Evolutionary conservation across 2,888 invertebrate genomes (phyloP).

Genomic region (Deilephila elpenor): DNA sequence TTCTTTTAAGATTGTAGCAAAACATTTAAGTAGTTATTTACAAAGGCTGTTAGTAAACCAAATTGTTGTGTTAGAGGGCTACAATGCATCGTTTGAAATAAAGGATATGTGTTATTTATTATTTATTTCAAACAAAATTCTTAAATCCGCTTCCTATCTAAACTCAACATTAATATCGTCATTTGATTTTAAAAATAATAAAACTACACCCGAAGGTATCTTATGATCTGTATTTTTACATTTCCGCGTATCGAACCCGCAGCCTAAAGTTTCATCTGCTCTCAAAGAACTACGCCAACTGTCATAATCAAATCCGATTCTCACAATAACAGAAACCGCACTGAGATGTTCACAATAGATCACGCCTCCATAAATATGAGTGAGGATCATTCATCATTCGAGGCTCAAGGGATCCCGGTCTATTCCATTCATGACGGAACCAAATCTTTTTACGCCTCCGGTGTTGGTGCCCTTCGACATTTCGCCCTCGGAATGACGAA

Average conservation of each 20-base stretch:
- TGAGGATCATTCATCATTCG: slow-evolving; percentile 77
- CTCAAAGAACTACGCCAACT: slow-evolving; percentile 25
- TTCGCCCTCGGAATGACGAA: slow-evolving; percentile 60
- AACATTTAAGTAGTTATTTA: neutral
- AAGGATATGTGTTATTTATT: too few species aligned
- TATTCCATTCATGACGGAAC: slow-evolving; percentile 69
- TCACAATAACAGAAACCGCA: slow-evolving; percentile 15
- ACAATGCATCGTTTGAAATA: too few species aligned
- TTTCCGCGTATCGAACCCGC: neutral
- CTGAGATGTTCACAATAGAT: slow-evolving; percentile 49
- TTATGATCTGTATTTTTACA: too few species aligned
- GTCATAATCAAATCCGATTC: slow-evolving; percentile 8
- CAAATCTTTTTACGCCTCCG: slow-evolving; percentile 73
- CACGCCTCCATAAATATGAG: slow-evolving; percentile 67
- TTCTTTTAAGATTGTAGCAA: neutral
- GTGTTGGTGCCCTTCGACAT: slow-evolving; percentile 61
- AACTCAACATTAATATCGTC: too few species aligned
- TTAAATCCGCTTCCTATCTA: too few species aligned
- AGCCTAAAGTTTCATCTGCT: neutral
- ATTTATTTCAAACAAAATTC: too few species aligned
- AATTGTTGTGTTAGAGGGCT: neutral
- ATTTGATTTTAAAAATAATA: too few species aligned
- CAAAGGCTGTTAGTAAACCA: neutral
- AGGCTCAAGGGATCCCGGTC: slow-evolving; percentile 74
- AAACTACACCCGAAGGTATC: too few species aligned